Evolutionary conservation across 1,140 invertebrate species (phyloP).

Genomic region (Drosophila novamexicana): DNA sequence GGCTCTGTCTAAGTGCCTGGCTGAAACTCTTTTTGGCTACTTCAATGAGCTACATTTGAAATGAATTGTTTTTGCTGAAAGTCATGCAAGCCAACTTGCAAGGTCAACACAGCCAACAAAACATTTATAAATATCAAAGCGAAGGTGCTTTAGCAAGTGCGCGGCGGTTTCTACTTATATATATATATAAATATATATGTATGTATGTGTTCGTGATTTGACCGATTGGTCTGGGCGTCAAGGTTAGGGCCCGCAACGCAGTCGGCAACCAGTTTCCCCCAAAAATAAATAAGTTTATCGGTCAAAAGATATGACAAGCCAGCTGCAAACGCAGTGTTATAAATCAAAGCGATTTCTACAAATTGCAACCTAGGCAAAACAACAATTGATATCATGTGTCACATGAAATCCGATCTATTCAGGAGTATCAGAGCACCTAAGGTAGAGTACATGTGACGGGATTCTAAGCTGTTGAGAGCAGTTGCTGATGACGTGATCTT

Average conservation of each 20-base stretch:
- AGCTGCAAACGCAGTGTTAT: neutral
- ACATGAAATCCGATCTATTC: neutral
- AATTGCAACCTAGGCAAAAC: neutral
- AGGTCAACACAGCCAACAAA: slow-evolving; percentile 1
- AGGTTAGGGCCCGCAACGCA: slow-evolving; percentile 44
- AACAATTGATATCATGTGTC: neutral
- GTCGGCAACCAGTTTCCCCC: slow-evolving; percentile 18
- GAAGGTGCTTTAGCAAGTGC: slow-evolving; percentile 20
- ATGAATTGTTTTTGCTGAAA: slow-evolving; percentile 7
- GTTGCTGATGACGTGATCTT: slow-evolving; percentile 64
- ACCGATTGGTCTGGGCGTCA: slow-evolving; percentile 69
- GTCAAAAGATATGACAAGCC: slow-evolving; percentile 4
- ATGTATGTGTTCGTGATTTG: slow-evolving; percentile 39
- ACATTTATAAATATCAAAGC: neutral
- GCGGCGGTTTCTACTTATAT: slow-evolving; percentile 8
- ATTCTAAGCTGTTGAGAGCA: neutral
- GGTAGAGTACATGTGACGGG: neutral
- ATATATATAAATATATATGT: neutral
- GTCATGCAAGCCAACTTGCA: slow-evolving; percentile 20
- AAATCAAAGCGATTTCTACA: slow-evolving; percentile 22
- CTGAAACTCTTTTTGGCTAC: slow-evolving; percentile 26
- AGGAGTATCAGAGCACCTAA: neutral
- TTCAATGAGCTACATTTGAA: slow-evolving; percentile 24
- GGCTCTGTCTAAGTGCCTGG: slow-evolving; percentile 21
- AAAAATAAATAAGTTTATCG: slow-evolving; percentile 35